A percentile compares a stretch with the other conserved stretches of the same genome.
These are phyloP conservation scores for Tinamus major DNA, from an alignment of 2,797 vertebrate species.

Conservation along the genomic window DNA sequence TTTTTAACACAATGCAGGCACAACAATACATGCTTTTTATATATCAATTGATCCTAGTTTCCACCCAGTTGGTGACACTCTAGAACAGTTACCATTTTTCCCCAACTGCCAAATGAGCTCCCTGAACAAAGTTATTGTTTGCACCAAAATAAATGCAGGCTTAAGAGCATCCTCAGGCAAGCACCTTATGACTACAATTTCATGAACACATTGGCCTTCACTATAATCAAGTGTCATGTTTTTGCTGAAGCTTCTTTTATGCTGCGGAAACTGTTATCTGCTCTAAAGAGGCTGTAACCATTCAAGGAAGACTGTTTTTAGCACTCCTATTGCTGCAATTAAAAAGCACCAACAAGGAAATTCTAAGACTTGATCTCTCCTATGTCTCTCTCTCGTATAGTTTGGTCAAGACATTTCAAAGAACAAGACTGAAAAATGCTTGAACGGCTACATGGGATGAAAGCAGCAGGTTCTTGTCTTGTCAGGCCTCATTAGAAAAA, in stretches of 20 bases:
- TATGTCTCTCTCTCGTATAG: background rate
- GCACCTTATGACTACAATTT: background rate
- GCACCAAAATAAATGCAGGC: background rate
- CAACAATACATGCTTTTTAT: fast-evolving
- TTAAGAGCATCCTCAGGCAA: background rate
- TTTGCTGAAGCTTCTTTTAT: background rate
- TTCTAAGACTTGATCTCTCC: conserved; percentile 32
- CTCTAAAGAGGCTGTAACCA: background rate
- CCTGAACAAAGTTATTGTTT: too few relatives aligned
- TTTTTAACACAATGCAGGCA: background rate
- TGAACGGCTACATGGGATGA: conserved; percentile 25
- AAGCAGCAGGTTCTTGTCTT: background rate
- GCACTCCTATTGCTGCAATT: conserved; percentile 16
- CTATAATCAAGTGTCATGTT: background rate
- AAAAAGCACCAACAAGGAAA: conserved; percentile 39
- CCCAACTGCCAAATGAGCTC: background rate
- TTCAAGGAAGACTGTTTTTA: conserved; percentile 19
- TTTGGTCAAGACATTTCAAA: background rate
- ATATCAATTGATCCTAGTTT: background rate
- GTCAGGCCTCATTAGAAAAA: background rate
- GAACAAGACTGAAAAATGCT: conserved; percentile 18
- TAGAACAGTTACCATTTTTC: background rate
- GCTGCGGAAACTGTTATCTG: background rate
- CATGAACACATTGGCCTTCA: background rate
- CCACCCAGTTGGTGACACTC: background rate